Evolutionary conservation across 2,888 invertebrate species (phyloP), one percentile per base, ranked within the genome.

Genomic region (Lagria hirta): DNA sequence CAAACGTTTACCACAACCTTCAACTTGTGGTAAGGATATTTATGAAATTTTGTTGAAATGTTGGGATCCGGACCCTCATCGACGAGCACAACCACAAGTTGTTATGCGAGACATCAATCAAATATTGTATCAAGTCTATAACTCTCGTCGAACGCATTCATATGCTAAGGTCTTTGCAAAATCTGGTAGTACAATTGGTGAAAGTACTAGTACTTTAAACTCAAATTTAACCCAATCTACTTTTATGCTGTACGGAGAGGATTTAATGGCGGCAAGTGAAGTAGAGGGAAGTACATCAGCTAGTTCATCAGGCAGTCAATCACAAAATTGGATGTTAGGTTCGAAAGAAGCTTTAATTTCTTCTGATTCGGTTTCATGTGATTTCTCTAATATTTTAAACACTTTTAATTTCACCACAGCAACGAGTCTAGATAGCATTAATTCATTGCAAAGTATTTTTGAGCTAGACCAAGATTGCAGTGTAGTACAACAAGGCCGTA

Each of bases 41-140:
- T 89, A 86, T 70, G 75, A 77, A 50, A 73, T 90, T 24, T 85
- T 92, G 80, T 72, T 76, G 44, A 86, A 86, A 60, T 92, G 92
- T 64, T 94, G 93, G 93, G 80, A 82, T 59, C 70, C 77, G 35
- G 83, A 86, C 66, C 83, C 84, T 4, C 81, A 81, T 42, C 73
- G 76, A 27, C 73, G 86, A 13, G 85, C 87, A 66, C 83, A 86
- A 57, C 91, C 88, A 35, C 91, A 92, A 72, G 84, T 83, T 48
- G 85, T 92, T 60, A 87, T 91, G 81, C 79, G 89, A 65, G 88
- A 89, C 72, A 82, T 89, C 54, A 86, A 86, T 72, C 86, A 87
- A 68, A 81, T 88, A 64, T 72, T 87, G 51, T 84, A 87, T 64
- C 81, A 84, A 73, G 81, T 82, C 2, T 82, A 78, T 56, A 82